Evolutionary conservation across 2,113 vertebrate genomes (phyloP).

Genomic region (Cottus gobio): DNA sequence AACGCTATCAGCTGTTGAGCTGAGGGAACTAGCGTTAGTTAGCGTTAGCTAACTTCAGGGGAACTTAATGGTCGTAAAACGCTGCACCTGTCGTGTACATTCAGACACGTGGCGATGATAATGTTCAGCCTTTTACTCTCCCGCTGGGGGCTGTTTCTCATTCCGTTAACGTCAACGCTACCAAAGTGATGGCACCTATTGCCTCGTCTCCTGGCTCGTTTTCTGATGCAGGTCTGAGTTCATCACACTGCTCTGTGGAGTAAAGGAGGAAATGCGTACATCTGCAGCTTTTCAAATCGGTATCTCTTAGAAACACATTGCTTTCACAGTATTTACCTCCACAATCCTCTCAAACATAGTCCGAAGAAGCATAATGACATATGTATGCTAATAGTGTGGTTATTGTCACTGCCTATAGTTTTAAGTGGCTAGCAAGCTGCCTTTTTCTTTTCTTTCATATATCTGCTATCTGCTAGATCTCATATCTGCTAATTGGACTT

Average conservation of each 20-base stretch:
- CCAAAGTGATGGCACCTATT: neutral
- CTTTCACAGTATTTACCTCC: neutral
- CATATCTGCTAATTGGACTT: slow-evolving; percentile 24
- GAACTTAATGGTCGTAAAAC: too few relatives aligned
- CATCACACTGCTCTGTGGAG: neutral
- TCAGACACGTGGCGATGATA: neutral
- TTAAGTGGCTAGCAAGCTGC: neutral
- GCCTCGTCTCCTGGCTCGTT: neutral
- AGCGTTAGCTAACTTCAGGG: too few relatives aligned
- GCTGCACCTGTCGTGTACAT: too few relatives aligned
- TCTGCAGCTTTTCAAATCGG: neutral
- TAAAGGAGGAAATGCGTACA: neutral
- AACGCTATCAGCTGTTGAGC: too few relatives aligned
- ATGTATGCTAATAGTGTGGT: neutral
- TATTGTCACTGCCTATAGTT: neutral
- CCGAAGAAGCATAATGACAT: neutral
- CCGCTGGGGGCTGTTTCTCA: neutral
- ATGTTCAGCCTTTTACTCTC: neutral
- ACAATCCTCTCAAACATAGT: neutral
- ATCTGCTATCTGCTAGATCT: neutral
- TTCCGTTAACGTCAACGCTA: neutral
- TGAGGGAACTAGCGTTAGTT: too few relatives aligned
- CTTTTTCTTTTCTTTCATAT: neutral
- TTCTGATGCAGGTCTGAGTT: neutral
- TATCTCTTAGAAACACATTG: neutral